Conservation (phyloP, 2,888 invertebrate species). For the Eristalis tenax region DNA sequence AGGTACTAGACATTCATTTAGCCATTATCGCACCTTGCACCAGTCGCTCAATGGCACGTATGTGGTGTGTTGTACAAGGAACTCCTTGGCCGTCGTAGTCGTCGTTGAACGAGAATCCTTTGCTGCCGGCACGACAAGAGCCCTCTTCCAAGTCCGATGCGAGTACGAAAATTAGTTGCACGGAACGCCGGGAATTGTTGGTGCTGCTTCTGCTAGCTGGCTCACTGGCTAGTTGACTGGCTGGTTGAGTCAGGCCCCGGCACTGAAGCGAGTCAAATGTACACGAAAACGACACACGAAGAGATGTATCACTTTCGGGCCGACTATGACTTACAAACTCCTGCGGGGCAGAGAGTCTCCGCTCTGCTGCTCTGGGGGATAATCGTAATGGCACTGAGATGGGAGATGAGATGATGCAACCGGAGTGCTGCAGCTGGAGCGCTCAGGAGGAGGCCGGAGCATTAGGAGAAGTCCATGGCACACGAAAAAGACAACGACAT, state of each 20-base stretch:
- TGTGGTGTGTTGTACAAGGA: conserved; percentile 22
- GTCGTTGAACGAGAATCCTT: conserved; percentile 2
- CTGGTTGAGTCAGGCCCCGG: neutral
- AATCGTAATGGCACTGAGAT: neutral
- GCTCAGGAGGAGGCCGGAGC: conserved; percentile 42
- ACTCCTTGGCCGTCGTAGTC: neutral
- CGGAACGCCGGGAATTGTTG: conserved; percentile 32
- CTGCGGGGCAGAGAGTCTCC: conserved; percentile 14
- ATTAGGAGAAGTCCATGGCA: conserved; percentile 63
- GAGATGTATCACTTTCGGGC: conserved; percentile 63
- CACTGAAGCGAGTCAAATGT: conserved; percentile 24
- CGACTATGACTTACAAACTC: conserved; percentile 62
- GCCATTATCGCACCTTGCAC: conserved; percentile 70
- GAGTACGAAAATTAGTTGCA: conserved; percentile 42
- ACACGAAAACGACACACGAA: conserved; percentile 53
- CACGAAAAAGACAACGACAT: conserved; percentile 56
- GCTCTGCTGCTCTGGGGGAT: neutral
- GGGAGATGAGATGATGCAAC: neutral
- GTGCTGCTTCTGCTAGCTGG: conserved; percentile 3
- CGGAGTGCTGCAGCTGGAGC: conserved; percentile 28
- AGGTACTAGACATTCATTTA: conserved; percentile 65
- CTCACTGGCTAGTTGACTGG: neutral
- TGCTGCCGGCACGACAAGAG: neutral
- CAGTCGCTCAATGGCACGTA: conserved; percentile 55
- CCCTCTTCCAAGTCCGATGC: neutral